These are phyloP conservation scores for Macrostomum cliftonense DNA, from an alignment of 2,888 invertebrate genomes.

Conservation along the genomic window DNA sequence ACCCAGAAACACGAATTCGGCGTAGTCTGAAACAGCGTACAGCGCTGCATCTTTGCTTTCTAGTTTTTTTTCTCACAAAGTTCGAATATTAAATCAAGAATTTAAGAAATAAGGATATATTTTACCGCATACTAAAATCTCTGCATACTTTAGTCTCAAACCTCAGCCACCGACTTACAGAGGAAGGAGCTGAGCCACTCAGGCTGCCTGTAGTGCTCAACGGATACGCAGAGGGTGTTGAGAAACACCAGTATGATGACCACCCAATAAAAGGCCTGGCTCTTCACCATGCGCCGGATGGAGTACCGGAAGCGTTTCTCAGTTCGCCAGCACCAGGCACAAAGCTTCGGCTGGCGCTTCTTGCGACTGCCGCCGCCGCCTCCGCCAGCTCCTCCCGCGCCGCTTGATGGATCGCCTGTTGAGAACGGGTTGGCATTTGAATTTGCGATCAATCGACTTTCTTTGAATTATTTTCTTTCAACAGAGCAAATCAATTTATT, in stretches of 20 bases:
- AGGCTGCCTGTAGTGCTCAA: slow-evolving; percentile 90
- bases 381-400: too few relatives aligned
- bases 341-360: slow-evolving; percentile 6
- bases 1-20: slow-evolving; percentile 90
- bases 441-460: too few relatives aligned
- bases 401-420: too few relatives aligned
- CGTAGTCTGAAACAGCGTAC: slow-evolving; percentile 52
- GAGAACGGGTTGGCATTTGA: too few relatives aligned
- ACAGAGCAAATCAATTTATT: too few relatives aligned
- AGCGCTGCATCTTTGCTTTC: too few relatives aligned
- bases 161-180: slow-evolving; percentile 19
- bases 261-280: slow-evolving; percentile 97
- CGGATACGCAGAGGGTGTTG: slow-evolving; percentile 92
- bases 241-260: slow-evolving; percentile 96
- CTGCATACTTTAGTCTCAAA: too few relatives aligned
- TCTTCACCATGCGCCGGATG: slow-evolving; percentile 82
- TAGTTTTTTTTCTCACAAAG: too few relatives aligned
- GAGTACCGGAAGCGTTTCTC: slow-evolving; percentile 7
- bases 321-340: slow-evolving; percentile 9
- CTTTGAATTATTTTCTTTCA: too few relatives aligned
- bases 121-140: too few relatives aligned
- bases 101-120: too few relatives aligned
- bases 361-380: neutral
- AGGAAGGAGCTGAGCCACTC: slow-evolving; percentile 79
- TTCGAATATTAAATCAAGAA: too few relatives aligned